These are phyloP conservation scores for Calliphora vicina DNA, from an alignment of 1,140 invertebrate species.

Conservation along the genomic window DNA sequence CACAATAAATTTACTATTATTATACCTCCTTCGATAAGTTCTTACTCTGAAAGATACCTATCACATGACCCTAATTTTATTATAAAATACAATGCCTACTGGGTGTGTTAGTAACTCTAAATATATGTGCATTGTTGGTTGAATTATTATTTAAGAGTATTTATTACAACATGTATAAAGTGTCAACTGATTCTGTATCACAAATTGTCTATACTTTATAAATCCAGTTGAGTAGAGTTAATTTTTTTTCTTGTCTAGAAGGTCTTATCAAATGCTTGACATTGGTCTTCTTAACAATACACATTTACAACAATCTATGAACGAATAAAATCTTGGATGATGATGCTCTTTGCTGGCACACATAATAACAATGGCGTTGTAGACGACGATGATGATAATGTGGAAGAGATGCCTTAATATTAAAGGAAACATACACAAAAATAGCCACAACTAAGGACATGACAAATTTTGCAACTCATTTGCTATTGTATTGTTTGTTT, in stretches of 20 bases:
- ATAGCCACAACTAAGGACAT: background rate
- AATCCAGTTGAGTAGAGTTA: background rate
- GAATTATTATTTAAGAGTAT: background rate
- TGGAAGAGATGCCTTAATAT: background rate
- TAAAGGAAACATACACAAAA: background rate
- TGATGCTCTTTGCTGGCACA: background rate
- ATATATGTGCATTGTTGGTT: background rate
- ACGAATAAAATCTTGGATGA: background rate
- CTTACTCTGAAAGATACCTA: too few species aligned
- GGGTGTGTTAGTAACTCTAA: background rate
- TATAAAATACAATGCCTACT: background rate
- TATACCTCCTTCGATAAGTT: too few species aligned
- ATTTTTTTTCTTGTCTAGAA: background rate
- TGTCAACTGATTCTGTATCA: background rate
- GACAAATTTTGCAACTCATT: slow-evolving; percentile 16
- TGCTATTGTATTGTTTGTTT: slow-evolving; percentile 6
- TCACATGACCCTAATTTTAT: too few species aligned
- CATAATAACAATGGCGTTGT: background rate
- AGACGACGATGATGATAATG: background rate
- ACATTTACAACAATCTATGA: too few species aligned
- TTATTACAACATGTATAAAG: background rate
- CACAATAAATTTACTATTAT: too few species aligned
- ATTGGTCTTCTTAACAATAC: background rate
- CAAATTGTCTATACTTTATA: background rate
- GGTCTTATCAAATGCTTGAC: background rate